These are phyloP conservation scores for Sialis fuliginosa DNA, from an alignment of 2,888 invertebrate genomes.

Conservation along the genomic window DNA sequence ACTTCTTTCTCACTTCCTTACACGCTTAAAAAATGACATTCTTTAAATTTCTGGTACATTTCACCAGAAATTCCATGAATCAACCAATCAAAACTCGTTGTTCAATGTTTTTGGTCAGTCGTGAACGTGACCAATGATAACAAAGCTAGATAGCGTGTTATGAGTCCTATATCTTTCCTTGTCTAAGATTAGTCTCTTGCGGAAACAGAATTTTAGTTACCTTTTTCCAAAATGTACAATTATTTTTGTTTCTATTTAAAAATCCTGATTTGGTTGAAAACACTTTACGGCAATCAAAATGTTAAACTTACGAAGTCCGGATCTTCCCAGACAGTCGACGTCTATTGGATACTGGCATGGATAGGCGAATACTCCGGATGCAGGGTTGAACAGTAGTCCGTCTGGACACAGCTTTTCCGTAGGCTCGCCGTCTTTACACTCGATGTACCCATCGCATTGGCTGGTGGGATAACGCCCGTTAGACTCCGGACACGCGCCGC, in stretches of 20 bases:
- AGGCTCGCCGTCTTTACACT: constrained; percentile 48
- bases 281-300: neutral
- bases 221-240: neutral
- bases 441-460: constrained; percentile 49
- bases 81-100: too few species aligned
- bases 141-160: too few species aligned
- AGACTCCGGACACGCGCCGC: constrained; percentile 37
- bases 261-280: neutral
- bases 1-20: too few species aligned
- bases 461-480: constrained; percentile 49
- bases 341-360: constrained; percentile 77
- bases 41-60: too few species aligned
- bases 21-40: too few species aligned
- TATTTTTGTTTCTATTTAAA: neutral
- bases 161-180: too few species aligned
- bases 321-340: constrained; percentile 54
- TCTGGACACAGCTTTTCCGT: constrained; percentile 67
- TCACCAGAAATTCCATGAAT: too few species aligned
- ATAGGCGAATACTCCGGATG: constrained; percentile 43
- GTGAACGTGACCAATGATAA: too few species aligned
- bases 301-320: constrained; percentile 41
- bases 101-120: too few species aligned
- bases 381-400: constrained; percentile 61
- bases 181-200: neutral
- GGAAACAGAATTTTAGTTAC: neutral